A percentile compares a stretch with the other conserved stretches of the same genome.
These are phyloP conservation scores for Peromyscus melanophrys DNA, from an alignment of 2,797 vertebrate genomes.

Conservation along the genomic window DNA sequence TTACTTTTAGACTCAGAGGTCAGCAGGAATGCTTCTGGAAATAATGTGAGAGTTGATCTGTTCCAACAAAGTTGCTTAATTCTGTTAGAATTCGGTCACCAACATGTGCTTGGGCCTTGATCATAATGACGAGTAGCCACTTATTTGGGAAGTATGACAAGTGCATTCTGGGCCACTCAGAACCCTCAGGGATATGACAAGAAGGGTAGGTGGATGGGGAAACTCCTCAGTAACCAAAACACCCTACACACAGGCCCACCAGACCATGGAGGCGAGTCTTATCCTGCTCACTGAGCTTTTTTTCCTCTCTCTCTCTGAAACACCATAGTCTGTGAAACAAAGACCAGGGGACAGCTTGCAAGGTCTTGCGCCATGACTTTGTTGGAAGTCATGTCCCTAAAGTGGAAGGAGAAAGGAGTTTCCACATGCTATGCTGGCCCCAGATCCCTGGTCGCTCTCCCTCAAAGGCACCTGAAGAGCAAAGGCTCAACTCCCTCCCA, in stretches of 20 bases:
- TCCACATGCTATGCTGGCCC: neutral
- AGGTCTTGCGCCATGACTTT: neutral
- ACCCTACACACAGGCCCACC: neutral
- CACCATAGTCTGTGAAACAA: neutral
- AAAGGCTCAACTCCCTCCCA: neutral
- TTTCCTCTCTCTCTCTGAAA: neutral
- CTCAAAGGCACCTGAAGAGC: neutral
- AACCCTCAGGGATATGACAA: neutral
- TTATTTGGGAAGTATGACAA: neutral
- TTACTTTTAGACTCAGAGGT: neutral
- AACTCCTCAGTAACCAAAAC: neutral
- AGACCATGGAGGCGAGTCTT: neutral
- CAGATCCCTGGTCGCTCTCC: rapidly evolving
- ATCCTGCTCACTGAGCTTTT: neutral
- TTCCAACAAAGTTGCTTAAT: neutral
- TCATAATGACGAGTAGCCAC: neutral
- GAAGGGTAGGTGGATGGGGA: neutral
- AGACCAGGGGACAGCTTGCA: neutral
- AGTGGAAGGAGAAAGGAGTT: neutral
- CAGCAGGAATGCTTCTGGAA: neutral
- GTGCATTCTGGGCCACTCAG: neutral
- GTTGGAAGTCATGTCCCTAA: neutral
- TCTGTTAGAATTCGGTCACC: neutral
- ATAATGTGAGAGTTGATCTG: neutral
- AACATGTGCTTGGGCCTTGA: neutral